Evolutionary conservation across 2,888 invertebrate species (phyloP), one percentile per base, ranked within the genome.

Genomic region (Leptarthrus brevirostris): DNA sequence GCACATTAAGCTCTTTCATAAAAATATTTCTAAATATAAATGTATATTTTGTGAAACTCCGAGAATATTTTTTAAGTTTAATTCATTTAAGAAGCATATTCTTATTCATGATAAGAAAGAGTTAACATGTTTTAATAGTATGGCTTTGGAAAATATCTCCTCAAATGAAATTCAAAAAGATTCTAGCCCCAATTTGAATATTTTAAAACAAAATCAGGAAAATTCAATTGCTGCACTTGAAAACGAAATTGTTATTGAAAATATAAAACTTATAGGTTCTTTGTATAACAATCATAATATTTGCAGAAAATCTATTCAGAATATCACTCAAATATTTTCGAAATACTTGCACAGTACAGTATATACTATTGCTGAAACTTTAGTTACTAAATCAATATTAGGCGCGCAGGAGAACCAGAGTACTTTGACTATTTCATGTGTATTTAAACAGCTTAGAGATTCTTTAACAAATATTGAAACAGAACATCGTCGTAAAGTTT

Each of bases 31-130:
- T 56, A 16, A 44, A 44, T 44, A 44, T 12, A 44, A 3, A 44
- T 56, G 56, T 56, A 56, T 26, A 3, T 16, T 14, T 26, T 61
- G 16, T 16, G 34, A 20, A 40, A n/a, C 40, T 61, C 16, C 36
- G 18, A 61, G 61, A 36, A 4, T 20, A 18, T 61, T 61, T 34
- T 12, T 34, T 12, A 61, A 61, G 40, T 36, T 61, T 1, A 24
- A 56, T 56, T 56, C 56, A 14, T 56, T 56, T 34, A 54, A 54
- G 24, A 54, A 56, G 26, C 56, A 56, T 34, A 16, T 56, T 5
- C 10, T 14, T 30, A n/a, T 24, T 14, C 30, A 56, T 56, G 20
- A 14, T 20, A 44, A 44, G 3, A 12, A 3, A 3, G 12, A n/a
- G 4, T 44, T 14, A 44, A 44, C 14, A 44, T n/a, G 14, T 44